These are phyloP conservation scores for Panagrolaimus sp. DNA, from an alignment of 1,140 invertebrate species.

Conservation along the genomic window DNA sequence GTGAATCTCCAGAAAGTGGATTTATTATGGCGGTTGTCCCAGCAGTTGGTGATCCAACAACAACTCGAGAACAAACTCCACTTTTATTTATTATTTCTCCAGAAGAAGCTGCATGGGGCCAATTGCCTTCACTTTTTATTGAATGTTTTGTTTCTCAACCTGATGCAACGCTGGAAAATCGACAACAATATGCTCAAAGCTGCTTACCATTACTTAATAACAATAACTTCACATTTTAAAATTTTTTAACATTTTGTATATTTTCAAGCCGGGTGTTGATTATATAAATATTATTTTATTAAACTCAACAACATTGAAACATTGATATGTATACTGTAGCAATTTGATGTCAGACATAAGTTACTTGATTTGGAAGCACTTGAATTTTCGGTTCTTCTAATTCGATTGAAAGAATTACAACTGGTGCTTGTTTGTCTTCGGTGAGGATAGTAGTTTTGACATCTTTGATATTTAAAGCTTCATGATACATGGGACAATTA, in stretches of 20 bases:
- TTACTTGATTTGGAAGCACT: neutral
- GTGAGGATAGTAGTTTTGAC: slow-evolving; percentile 25
- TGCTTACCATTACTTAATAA: neutral
- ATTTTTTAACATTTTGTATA: neutral
- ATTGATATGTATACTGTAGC: neutral
- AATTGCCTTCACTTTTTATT: neutral
- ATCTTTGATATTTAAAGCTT: slow-evolving; percentile 28
- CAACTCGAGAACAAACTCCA: neutral
- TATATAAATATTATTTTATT: neutral
- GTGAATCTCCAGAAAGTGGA: neutral
- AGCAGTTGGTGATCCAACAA: slow-evolving; percentile 3
- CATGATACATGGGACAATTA: slow-evolving; percentile 38
- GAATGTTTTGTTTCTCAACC: slow-evolving; percentile 10
- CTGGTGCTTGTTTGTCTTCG: slow-evolving; percentile 33
- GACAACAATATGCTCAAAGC: slow-evolving; percentile 4
- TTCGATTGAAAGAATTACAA: slow-evolving; percentile 35
- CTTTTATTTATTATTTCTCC: slow-evolving; percentile 5
- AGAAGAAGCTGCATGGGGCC: slow-evolving; percentile 4
- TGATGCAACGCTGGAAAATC: neutral
- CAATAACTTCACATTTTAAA: neutral
- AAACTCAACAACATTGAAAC: slow-evolving; percentile 4
- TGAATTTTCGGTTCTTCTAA: neutral
- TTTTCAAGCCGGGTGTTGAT: neutral
- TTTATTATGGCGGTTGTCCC: slow-evolving; percentile 2
- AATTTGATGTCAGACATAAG: neutral